Base-by-base conservation (phyloP, 2,888 invertebrate species). In the Tortrix viridana region DNA sequence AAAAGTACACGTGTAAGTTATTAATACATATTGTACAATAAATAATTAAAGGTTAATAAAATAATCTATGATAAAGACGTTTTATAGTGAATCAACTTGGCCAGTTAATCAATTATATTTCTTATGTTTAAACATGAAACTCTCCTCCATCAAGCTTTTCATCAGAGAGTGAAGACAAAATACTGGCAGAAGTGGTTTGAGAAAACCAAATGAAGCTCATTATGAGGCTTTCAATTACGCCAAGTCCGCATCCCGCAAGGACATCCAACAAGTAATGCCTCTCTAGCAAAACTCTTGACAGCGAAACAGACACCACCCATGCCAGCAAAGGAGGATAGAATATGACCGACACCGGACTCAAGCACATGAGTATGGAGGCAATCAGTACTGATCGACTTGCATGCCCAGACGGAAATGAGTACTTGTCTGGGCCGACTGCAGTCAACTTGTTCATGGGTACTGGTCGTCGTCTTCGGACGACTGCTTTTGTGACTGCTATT, bases 401-500 rank as follows among this genome's bases (percentile, higher is more conserved):
- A 84, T 99, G 99, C 0, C 98, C 98, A 0, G 98, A 99, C 12
- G 99, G 99, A 82, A 99, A 99, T 52, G 94, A 94, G 82, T 95
- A 99, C 75, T 97, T 96, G 84, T 98, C 98, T 0, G 98, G 96
- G 0, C 97, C 96, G 19, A 97, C 88, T 38, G 93, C 93, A 65
- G 95, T 85, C 69, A 95, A 93, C 79, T 97, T 96, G 70, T 94
- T 94, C 76, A 95, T 94, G 20, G 93, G 92, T 0, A 91, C 77
- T 0, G 98, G 98, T 32, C 98, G 93, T 71, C 95, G 93, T 75
- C 98, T 92, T 67, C 98, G 93, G 5, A 95, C 94, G 58, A 94
- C 82, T 0, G 98, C 96, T 88, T 98, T 98, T 12, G 96, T 74
- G 3, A 96, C 69, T 7, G 96, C 97, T 66, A 98, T 94, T 5